Evolutionary conservation across 2,797 vertebrate genomes (phyloP).

Genomic region (Channa striata): DNA sequence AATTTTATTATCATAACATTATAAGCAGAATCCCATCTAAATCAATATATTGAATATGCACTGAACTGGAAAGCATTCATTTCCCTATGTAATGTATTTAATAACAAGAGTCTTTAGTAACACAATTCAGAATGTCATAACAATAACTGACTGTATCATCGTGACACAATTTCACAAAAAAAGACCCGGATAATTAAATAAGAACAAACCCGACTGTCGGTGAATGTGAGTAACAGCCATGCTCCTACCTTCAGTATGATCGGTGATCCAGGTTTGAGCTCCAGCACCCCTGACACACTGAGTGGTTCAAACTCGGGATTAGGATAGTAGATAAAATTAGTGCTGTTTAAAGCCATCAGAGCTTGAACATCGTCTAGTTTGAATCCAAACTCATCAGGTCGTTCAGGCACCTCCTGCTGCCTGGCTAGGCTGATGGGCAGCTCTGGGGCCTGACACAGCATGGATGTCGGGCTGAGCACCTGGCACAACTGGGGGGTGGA

Average conservation of each 20-base stretch:
- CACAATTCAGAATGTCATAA: background rate
- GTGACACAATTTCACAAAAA: background rate
- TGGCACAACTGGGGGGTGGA: constrained; percentile 86
- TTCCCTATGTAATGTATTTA: background rate
- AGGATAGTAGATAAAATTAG: constrained; percentile 96
- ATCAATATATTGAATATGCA: background rate
- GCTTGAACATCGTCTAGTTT: constrained; percentile 95
- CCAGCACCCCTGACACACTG: constrained; percentile 90
- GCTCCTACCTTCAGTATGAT: constrained; percentile 94
- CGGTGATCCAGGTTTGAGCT: constrained; percentile 96
- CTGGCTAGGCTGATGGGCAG: constrained; percentile 86
- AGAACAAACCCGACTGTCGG: background rate
- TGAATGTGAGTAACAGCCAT: constrained; percentile 1
- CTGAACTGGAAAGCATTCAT: background rate
- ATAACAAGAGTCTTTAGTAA: too few relatives aligned
- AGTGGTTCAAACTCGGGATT: constrained; percentile 95
- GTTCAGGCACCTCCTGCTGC: constrained; percentile 87
- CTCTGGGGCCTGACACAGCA: constrained; percentile 95
- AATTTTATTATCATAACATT: too few relatives aligned
- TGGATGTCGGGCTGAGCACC: constrained; percentile 91
- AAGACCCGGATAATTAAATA: background rate
- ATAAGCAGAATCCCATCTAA: too few relatives aligned
- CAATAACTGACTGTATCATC: background rate
- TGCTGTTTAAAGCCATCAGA: constrained; percentile 93
- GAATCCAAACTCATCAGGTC: constrained; percentile 96